phyloP scores from a whole-genome alignment of 2,113 vertebrate genomes.

The Mesitornis unicolor region DNA sequence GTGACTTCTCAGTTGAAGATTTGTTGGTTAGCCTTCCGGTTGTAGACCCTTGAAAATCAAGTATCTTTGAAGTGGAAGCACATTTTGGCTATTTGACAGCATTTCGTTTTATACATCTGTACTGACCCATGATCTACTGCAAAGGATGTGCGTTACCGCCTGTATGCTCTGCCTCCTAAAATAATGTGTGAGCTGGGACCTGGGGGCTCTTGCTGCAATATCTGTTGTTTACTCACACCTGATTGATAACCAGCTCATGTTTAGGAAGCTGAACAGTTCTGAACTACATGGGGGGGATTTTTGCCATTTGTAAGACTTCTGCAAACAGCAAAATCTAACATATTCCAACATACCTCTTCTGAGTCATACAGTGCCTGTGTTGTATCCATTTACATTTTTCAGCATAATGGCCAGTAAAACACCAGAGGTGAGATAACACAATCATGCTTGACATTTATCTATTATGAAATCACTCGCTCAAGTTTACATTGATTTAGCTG shows the following conservation, averaged over 20 bases:
- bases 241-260: neutral
- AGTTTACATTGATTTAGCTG: slow-evolving; percentile 15
- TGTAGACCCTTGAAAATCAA: neutral
- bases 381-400: neutral
- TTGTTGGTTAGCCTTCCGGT: neutral
- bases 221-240: neutral
- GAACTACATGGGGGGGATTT: neutral
- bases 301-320: neutral
- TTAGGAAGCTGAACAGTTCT: neutral
- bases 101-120: neutral
- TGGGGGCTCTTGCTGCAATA: neutral
- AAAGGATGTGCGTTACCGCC: neutral
- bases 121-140: neutral
- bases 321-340: neutral
- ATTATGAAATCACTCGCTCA: neutral
- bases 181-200: neutral
- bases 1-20: neutral
- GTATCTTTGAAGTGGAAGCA: neutral
- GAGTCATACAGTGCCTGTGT: neutral
- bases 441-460: neutral
- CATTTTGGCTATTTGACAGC: neutral
- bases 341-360: neutral
- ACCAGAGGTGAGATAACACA: neutral
- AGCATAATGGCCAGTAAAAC: neutral
- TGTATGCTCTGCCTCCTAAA: neutral